Evolutionary conservation across 2,113 vertebrate species (phyloP), one percentile per base, ranked within the genome.

Genomic region (Sylvia atricapilla): DNA sequence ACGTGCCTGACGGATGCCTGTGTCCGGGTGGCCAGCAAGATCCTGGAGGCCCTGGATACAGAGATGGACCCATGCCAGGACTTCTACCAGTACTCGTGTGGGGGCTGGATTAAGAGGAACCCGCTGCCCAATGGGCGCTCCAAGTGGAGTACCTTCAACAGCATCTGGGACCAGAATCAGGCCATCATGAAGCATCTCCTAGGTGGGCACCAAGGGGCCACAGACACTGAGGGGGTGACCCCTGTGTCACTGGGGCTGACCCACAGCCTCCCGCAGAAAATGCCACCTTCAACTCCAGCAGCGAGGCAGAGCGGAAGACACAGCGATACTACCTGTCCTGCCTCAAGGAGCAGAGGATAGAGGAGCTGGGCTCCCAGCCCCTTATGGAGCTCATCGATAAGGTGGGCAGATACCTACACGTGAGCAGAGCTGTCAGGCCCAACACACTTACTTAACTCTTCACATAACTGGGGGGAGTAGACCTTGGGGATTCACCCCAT

Each of bases 141-240:
- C 20, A 98, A 99, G 41, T 99, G 99, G 99, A 99, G 99, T 95
- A 99, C 99, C 47, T 99, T 99, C 97, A 99, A 99, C 98, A 99
- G 98, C 96, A 99, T 99, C 97, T 99, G 99, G 99, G 99, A 99
- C 95, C 99, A 99, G 97, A 99, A 99, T 97, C 99, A 99, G 97
- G 99, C 99, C 22, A 97, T 99, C 76, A 98, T 99, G 94, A 99
- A 99, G 86, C 99, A 99, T 84, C 97, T 99, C 77, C 98, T 99
- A 74, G 99, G 99, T 99, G 96, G 97, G 93, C 55, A 75, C 6
- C 0, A 19, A 56, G 56, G 6, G 49, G 69, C 49, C 35, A 18
- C 14, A 28, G 55, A 56, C 56, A 37, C 43, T 18, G 69, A 77
- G 55, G 75, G 76, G 47, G 27, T 49, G 47, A 75, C 55, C 19